Evolutionary conservation across 2,888 invertebrate genomes (phyloP).

Genomic region (Andrena bicolor): DNA sequence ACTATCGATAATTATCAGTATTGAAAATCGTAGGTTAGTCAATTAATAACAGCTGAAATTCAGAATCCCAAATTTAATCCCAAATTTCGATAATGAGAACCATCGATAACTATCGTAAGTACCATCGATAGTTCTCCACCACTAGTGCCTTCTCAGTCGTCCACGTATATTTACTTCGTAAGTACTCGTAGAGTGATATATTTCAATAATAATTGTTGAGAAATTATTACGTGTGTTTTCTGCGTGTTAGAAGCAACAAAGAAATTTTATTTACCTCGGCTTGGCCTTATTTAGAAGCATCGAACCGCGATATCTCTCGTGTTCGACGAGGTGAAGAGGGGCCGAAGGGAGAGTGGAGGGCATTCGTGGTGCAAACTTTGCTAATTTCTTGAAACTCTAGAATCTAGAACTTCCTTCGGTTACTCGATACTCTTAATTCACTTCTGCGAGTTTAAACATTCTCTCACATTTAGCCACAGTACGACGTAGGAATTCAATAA

Average conservation of each 20-base stretch:
- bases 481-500: conserved; percentile 73
- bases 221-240: conserved; percentile 47
- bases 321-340: conserved; percentile 36
- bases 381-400: conserved; percentile 74
- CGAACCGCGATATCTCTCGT: conserved; percentile 59
- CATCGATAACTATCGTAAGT: too few relatives aligned
- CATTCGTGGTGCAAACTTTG: conserved; percentile 66
- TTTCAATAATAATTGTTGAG: conserved; percentile 23
- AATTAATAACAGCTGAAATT: too few relatives aligned
- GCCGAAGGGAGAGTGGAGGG: conserved; percentile 12
- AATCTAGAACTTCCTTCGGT: conserved; percentile 70
- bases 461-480: conserved; percentile 70
- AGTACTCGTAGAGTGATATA: neutral
- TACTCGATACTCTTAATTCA: conserved; percentile 77
- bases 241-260: conserved; percentile 10
- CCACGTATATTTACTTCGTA: neutral
- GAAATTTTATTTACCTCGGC: conserved; percentile 61
- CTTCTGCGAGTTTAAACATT: conserved; percentile 74
- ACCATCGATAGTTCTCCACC: too few relatives aligned
- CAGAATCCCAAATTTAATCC: too few relatives aligned
- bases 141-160: too few relatives aligned
- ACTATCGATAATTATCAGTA: too few relatives aligned
- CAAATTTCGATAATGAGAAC: too few relatives aligned
- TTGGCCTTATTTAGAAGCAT: conserved; percentile 62
- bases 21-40: too few relatives aligned